phyloP scores from a whole-genome alignment of 1,140 invertebrate genomes.

The Drosophila saltans region DNA sequence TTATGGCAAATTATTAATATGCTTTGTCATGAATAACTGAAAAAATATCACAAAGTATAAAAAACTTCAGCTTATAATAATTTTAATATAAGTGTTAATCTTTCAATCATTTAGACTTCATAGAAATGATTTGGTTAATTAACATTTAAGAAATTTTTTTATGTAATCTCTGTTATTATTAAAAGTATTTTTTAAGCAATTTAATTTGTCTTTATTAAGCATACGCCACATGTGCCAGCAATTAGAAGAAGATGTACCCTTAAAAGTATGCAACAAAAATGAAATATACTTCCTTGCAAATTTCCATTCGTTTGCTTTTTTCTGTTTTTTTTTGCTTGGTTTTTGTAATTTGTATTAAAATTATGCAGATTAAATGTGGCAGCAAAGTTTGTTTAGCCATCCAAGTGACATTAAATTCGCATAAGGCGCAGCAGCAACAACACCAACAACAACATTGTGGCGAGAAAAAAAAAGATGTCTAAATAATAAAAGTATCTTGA shows the following conservation, averaged over 20 bases:
- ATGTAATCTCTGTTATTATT: neutral
- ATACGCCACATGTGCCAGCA: constrained; percentile 29
- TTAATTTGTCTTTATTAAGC: constrained; percentile 24
- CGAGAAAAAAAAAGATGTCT: constrained; percentile 63
- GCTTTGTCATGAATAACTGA: too few relatives aligned
- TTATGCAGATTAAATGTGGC: constrained; percentile 81
- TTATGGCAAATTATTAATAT: too few relatives aligned
- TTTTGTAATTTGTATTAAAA: constrained; percentile 66
- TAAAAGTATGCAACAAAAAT: constrained; percentile 9
- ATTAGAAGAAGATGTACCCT: constrained; percentile 12
- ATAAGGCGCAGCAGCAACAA: constrained; percentile 45
- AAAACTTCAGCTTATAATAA: too few relatives aligned
- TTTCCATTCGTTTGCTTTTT: neutral
- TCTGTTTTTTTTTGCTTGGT: neutral
- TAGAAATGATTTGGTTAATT: too few relatives aligned
- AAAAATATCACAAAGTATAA: too few relatives aligned
- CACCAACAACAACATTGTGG: constrained; percentile 9
- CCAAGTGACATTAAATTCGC: constrained; percentile 74
- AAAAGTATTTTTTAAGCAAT: constrained; percentile 14
- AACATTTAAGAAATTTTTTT: neutral
- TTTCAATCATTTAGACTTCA: too few relatives aligned
- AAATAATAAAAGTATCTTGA: constrained; percentile 74
- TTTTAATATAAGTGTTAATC: too few relatives aligned
- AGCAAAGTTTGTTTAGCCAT: constrained; percentile 53
- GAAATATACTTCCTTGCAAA: neutral